Percentiles rank a stretch among this genome's conserved stretches.
Conservation (phyloP, 2,113 vertebrate genomes). For the Eulacestoma nigropectus region DNA sequence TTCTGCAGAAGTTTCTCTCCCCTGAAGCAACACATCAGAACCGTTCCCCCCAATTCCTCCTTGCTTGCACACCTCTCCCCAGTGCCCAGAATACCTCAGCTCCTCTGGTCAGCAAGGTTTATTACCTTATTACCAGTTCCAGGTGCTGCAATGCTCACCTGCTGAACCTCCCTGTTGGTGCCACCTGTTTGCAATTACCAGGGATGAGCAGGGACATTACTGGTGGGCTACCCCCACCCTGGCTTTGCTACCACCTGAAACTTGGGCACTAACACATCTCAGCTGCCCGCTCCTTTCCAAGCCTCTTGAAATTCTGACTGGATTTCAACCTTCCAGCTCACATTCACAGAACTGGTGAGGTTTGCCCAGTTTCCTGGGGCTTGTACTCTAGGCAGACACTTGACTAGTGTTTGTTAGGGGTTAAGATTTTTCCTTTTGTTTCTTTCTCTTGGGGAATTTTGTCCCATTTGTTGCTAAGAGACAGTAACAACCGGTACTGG, state of each 20-base stretch:
- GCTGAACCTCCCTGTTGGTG: background rate
- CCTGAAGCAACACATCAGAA: background rate
- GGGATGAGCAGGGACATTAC: background rate
- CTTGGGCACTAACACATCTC: background rate
- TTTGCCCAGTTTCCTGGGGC: background rate
- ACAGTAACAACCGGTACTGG: background rate
- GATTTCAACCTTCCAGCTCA: background rate
- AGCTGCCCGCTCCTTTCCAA: background rate
- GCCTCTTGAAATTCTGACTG: background rate
- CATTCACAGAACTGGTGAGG: background rate
- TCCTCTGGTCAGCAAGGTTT: fast-evolving
- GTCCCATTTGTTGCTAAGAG: background rate
- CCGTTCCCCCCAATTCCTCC: fast-evolving
- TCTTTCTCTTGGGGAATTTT: background rate
- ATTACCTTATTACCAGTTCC: fast-evolving
- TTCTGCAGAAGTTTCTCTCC: background rate
- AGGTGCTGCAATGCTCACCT: background rate
- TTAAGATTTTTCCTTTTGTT: background rate
- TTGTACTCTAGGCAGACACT: fast-evolving
- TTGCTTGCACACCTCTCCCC: fast-evolving
- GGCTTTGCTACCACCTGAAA: background rate
- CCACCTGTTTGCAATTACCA: background rate
- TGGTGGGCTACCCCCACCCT: background rate
- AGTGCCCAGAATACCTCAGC: fast-evolving
- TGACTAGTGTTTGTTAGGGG: background rate